Percentiles rank a stretch among this genome's conserved stretches.
These are phyloP conservation scores for Cantharis rustica DNA, from an alignment of 2,888 invertebrate species.

Conservation along the genomic window DNA sequence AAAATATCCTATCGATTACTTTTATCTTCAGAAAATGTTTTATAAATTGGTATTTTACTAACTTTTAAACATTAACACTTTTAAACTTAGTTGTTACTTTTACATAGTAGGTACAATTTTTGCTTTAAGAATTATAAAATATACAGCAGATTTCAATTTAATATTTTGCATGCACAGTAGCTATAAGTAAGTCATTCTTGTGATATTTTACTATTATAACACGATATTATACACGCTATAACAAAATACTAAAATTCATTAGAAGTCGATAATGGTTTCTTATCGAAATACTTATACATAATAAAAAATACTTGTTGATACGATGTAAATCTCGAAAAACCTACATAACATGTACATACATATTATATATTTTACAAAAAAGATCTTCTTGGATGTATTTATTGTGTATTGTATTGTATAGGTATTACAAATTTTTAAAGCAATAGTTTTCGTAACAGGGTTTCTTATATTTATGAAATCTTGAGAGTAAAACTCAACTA, in stretches of 20 bases:
- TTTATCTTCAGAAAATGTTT: constrained; percentile 2
- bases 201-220: background rate
- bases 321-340: background rate
- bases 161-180: background rate
- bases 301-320: background rate
- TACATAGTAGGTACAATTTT: background rate
- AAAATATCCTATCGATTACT: constrained; percentile 23
- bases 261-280: background rate
- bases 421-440: too few relatives aligned
- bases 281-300: background rate
- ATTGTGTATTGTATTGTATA: too few relatives aligned
- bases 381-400: background rate
- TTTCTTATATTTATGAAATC: too few relatives aligned
- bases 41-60: constrained; percentile 10
- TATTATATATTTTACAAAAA: background rate
- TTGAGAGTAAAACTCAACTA: background rate
- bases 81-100: background rate
- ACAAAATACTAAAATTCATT: background rate
- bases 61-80: background rate
- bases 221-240: background rate
- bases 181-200: background rate
- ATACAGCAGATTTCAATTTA: background rate
- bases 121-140: background rate
- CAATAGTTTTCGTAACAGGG: too few relatives aligned
- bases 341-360: background rate